These are phyloP conservation scores for Cryptus armator DNA, from an alignment of 2,888 invertebrate species.

Conservation along the genomic window DNA sequence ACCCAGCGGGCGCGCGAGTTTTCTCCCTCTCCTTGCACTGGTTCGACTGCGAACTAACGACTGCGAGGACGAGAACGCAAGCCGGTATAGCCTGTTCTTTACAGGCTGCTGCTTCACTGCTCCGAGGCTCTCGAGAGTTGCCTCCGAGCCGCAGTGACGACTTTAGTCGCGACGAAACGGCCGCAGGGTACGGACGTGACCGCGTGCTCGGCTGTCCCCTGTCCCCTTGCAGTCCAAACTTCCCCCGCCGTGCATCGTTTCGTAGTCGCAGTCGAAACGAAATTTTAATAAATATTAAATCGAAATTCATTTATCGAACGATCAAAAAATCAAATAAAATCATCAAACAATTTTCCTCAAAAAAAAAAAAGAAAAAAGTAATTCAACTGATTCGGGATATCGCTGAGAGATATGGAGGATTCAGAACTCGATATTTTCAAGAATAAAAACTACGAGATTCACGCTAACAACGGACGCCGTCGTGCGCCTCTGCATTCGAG, in stretches of 20 bases:
- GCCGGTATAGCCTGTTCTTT: conserved; percentile 68
- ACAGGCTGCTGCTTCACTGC: conserved; percentile 42
- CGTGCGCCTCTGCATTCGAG: conserved; percentile 52
- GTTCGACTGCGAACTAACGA: conserved; percentile 12
- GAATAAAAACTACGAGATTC: conserved; percentile 22
- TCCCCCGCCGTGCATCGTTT: conserved; percentile 24
- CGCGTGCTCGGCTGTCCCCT: conserved; percentile 57
- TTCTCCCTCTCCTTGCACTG: conserved; percentile 19
- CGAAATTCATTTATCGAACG: not conserved
- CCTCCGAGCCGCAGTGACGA: conserved; percentile 34
- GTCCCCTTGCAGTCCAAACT: conserved; percentile 56
- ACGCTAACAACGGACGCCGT: conserved; percentile 38
- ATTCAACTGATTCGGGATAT: not conserved
- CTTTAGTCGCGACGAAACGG: conserved; percentile 79
- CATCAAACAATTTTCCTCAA: not conserved
- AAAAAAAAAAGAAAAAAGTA: not conserved
- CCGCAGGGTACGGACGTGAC: conserved; percentile 70
- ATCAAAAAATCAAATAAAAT: not conserved
- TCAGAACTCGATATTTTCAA: not conserved
- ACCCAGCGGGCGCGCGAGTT: not conserved
- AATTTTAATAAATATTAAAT: not conserved
- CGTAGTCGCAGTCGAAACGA: not conserved
- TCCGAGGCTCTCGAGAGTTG: conserved; percentile 20
- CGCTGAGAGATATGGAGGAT: conserved; percentile 21
- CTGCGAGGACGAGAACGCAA: conserved; percentile 60